Conservation (phyloP, 2,888 invertebrate species). For the Mythimna pallens region DNA sequence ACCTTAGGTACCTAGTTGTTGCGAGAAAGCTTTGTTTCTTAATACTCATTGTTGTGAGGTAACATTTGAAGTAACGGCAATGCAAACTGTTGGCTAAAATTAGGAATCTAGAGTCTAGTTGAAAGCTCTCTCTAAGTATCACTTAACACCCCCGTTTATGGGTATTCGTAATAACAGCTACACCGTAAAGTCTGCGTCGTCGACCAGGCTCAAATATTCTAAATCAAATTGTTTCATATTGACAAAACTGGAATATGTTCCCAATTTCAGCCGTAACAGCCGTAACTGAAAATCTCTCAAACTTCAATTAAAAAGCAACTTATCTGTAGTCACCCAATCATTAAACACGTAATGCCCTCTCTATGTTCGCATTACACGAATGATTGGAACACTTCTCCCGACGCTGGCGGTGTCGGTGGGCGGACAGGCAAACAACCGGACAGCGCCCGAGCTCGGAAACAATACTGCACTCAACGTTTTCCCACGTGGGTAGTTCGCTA, state of each 20-base stretch:
- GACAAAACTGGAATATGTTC: background rate
- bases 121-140: background rate
- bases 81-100: too few relatives aligned
- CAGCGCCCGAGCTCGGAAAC: slow-evolving; percentile 36
- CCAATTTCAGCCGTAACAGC: background rate
- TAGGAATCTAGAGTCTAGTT: too few relatives aligned
- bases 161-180: background rate
- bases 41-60: too few relatives aligned
- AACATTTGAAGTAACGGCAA: too few relatives aligned
- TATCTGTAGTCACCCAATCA: background rate
- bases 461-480: slow-evolving; percentile 51
- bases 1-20: too few relatives aligned
- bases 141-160: background rate
- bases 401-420: slow-evolving; percentile 29
- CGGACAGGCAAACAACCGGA: slow-evolving; percentile 12
- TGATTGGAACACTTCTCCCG: slow-evolving; percentile 10
- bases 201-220: background rate
- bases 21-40: too few relatives aligned
- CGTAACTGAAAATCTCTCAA: background rate
- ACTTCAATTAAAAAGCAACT: background rate
- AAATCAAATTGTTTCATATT: background rate
- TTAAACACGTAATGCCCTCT: background rate
- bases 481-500: slow-evolving; percentile 48
- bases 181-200: background rate
- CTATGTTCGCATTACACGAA: background rate